A percentile compares a stretch with the other conserved stretches of the same genome.
Evolutionary conservation across 1,140 invertebrate genomes (phyloP).

Genomic region (Teleopsis dalmanni): DNA sequence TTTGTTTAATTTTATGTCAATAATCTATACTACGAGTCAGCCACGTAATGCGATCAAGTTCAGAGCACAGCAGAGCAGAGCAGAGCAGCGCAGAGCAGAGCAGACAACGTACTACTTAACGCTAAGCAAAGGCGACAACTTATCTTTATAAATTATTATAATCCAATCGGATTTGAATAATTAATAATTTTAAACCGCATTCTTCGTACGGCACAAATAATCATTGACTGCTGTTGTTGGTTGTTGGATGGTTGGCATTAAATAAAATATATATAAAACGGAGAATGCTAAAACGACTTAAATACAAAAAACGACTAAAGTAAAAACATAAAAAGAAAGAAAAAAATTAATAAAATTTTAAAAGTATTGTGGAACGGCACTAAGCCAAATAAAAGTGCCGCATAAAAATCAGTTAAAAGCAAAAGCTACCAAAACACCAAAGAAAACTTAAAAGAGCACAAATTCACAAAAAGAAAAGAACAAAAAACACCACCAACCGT

Average conservation of each 20-base stretch:
- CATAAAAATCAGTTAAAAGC: background rate
- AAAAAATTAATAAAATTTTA: background rate
- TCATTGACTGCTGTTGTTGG: background rate
- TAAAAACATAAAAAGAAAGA: background rate
- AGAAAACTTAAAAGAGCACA: background rate
- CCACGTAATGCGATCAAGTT: too few relatives aligned
- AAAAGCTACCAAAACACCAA: background rate
- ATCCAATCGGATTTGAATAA: conserved; percentile 47
- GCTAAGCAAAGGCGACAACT: conserved; percentile 18
- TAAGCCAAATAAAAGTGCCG: background rate
- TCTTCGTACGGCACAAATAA: conserved; percentile 8
- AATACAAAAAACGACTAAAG: background rate
- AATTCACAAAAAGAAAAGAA: conserved; percentile 9
- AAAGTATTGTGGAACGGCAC: background rate
- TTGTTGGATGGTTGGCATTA: background rate
- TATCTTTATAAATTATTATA: conserved; percentile 47
- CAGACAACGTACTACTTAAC: too few relatives aligned
- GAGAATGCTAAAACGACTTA: background rate
- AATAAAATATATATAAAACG: background rate
- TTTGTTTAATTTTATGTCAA: too few relatives aligned
- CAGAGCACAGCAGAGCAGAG: too few relatives aligned
- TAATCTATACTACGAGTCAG: too few relatives aligned
- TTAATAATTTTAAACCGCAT: conserved; percentile 41
- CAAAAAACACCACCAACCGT: background rate
- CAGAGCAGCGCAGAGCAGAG: too few relatives aligned